These are phyloP conservation scores for Augochlora pura DNA, from an alignment of 1,140 invertebrate species.

Conservation along the genomic window DNA sequence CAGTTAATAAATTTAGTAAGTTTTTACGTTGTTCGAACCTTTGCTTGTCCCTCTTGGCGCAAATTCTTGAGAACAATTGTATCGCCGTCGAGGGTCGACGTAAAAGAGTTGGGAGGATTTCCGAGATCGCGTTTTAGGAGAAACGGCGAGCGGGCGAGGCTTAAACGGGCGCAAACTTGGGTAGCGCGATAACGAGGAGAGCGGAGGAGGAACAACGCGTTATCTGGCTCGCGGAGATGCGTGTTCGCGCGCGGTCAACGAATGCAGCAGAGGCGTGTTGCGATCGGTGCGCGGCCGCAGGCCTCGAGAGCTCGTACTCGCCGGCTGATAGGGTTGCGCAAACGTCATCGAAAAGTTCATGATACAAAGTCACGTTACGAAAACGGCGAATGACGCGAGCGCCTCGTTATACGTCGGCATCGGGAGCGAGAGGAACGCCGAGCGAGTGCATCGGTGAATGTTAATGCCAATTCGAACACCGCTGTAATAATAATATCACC, in stretches of 20 bases:
- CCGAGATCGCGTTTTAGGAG: too few relatives aligned
- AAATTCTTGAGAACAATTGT: too few relatives aligned
- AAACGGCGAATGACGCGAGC: slow-evolving; percentile 67
- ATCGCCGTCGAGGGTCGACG: too few relatives aligned
- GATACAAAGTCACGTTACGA: slow-evolving; percentile 81
- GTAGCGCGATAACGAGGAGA: slow-evolving; percentile 11
- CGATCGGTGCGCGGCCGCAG: slow-evolving; percentile 33
- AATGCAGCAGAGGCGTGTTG: slow-evolving; percentile 38
- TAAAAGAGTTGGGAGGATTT: too few relatives aligned
- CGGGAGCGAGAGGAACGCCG: slow-evolving; percentile 34
- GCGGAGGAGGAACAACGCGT: too few relatives aligned
- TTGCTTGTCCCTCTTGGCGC: too few relatives aligned
- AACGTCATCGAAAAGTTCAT: slow-evolving; percentile 79
- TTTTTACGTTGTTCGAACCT: too few relatives aligned
- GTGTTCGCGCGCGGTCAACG: slow-evolving; percentile 11
- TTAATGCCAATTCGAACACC: slow-evolving; percentile 67
- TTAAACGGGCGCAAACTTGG: background rate
- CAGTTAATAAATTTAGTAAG: too few relatives aligned
- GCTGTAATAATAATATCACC: slow-evolving; percentile 58
- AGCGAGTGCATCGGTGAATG: slow-evolving; percentile 61
- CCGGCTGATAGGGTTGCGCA: slow-evolving; percentile 73
- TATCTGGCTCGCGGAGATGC: slow-evolving; percentile 44
- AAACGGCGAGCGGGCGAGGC: background rate
- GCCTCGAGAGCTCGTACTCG: slow-evolving; percentile 57
- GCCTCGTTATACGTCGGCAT: slow-evolving; percentile 29